phyloP scores from a whole-genome alignment of 53 echinoderm and acorn worm genomes.

The Zoroaster sp. region DNA sequence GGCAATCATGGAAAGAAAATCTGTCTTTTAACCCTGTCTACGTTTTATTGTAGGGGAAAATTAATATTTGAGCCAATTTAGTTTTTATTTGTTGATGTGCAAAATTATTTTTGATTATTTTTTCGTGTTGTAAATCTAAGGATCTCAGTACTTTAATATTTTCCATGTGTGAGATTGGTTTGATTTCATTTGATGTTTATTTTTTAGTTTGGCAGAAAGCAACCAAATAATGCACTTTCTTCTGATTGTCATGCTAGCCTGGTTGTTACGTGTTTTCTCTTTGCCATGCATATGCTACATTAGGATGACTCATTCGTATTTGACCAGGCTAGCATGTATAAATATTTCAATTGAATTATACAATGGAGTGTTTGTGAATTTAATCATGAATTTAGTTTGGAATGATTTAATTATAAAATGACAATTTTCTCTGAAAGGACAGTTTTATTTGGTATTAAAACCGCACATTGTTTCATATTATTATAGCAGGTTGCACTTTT shows the following conservation, averaged over 20 bases:
- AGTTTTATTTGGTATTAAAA: not conserved
- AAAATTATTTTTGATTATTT: slow-evolving; percentile 15
- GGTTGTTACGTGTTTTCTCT: not conserved
- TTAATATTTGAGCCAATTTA: not conserved
- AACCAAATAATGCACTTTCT: not conserved
- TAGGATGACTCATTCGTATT: not conserved
- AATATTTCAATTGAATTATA: not conserved
- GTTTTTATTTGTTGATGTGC: slow-evolving; percentile 14
- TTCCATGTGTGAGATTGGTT: slow-evolving; percentile 15
- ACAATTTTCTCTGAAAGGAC: not conserved
- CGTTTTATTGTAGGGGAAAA: not conserved
- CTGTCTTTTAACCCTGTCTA: too few relatives aligned
- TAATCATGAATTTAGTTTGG: not conserved
- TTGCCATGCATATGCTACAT: not conserved
- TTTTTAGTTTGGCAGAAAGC: not conserved
- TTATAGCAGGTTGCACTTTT: not conserved
- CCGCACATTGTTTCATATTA: not conserved
- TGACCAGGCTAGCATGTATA: not conserved
- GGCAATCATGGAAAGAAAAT: slow-evolving; percentile 38
- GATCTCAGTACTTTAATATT: slow-evolving; percentile 33
- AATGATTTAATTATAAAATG: not conserved
- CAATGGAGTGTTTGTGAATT: slow-evolving; percentile 19
- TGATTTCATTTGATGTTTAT: not conserved
- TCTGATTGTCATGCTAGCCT: not conserved
- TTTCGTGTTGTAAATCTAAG: not conserved